Base-by-base conservation (phyloP, 2,797 vertebrate genomes). In the Eurystomus glaucurus region DNA sequence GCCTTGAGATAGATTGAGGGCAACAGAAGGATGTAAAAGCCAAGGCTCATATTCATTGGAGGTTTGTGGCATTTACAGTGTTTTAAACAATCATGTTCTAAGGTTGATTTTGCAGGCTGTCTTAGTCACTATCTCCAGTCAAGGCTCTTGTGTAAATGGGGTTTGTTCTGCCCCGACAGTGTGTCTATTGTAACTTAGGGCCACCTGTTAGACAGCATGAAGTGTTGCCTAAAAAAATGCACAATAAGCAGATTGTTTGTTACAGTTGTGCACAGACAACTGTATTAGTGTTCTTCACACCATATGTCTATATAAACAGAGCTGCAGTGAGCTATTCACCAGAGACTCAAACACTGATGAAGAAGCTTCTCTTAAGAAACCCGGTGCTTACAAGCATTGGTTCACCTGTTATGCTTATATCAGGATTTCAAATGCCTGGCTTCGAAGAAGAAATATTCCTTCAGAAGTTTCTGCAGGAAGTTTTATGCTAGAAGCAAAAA, bases 241-340 rank as follows among this genome's bases (percentile, higher is more conserved):
- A 98, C 97, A 98, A 96, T 97, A 74, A 75, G 95, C 96, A 96
- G 97, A 97, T 96, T 98, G 97, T 97, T 89, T 95, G 91, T 96
- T 97, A 92, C 96, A 98, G 95, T 97, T 98, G 98, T 97, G 94
- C 96, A 94, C 39, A 89, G 98, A 98, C 98, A 98, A 96, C 97
- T 98, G 96, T 95, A 93, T 96, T 83, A 86, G 95, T 97, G 92
- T 97, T 97, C 92, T 87, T 97, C 35, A 23, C 9, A 35, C 97
- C 96, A 95, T 95, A 96, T 94, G 96, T 97, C 94, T 84, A 50
- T 86, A 97, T 93, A 97, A 97, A 95, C 84, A 90, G 46, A 82
- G 93, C 64, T 68, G 82, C 91, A 86, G 81, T 35, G 69, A 97
- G 93, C 87, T 89, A 96, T 97, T 97, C 93, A 88, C 75, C 87